Evolutionary conservation across 2,797 vertebrate species (phyloP).

Genomic region (Lindbergichthys nudifrons): DNA sequence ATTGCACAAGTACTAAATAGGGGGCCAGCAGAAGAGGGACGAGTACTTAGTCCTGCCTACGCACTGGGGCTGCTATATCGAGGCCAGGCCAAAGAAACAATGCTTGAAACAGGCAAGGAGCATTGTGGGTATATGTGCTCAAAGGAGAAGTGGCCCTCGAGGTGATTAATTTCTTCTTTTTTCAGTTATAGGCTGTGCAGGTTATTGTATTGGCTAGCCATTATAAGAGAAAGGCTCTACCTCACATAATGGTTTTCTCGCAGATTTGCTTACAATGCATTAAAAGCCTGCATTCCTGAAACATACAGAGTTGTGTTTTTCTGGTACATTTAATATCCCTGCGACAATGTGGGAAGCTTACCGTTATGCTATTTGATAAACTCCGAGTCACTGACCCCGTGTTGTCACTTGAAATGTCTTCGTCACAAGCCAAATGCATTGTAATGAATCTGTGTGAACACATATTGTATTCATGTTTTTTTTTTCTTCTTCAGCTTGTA

Average conservation of each 20-base stretch:
- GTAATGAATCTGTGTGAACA: constrained; percentile 10
- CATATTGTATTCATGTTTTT: neutral
- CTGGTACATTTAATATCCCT: constrained; percentile 44
- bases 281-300: constrained; percentile 50
- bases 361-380: constrained; percentile 26
- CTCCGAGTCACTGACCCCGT: constrained; percentile 22
- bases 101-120: constrained; percentile 47
- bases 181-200: constrained; percentile 45
- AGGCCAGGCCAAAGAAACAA: constrained; percentile 56
- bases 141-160: constrained; percentile 42
- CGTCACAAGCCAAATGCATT: constrained; percentile 26
- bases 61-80: constrained; percentile 58
- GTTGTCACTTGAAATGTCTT: constrained; percentile 56
- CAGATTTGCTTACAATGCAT: constrained; percentile 77
- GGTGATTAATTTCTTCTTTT: constrained; percentile 45
- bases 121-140: constrained; percentile 36
- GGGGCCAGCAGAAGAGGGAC: constrained; percentile 50
- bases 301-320: constrained; percentile 36
- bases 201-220: constrained; percentile 58
- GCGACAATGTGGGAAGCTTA: constrained; percentile 30
- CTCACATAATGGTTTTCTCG: constrained; percentile 67
- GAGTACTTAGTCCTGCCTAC: constrained; percentile 56
- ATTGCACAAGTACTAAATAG: constrained; percentile 73
- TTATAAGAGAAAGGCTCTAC: constrained; percentile 51
- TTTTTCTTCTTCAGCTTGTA: constrained; percentile 1